Evolutionary conservation across 2,888 invertebrate genomes (phyloP), one percentile per base, ranked within the genome.

Genomic region (Zootermopsis nevadensis): DNA sequence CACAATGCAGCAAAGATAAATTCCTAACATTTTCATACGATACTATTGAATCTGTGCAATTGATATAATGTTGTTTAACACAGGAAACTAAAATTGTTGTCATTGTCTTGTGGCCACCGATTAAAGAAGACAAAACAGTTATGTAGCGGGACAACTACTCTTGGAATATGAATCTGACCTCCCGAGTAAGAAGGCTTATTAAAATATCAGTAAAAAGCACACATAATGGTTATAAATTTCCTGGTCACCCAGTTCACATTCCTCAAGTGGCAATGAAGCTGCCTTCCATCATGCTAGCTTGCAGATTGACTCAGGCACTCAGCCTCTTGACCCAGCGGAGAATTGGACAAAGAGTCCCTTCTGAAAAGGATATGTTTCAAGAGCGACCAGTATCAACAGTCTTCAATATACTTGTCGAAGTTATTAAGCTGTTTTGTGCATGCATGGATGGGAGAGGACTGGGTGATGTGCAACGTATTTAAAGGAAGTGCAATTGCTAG

Each of bases 231-330:
- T 48, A 15, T 19, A 8, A n/a, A 35, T n/a, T 74, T 74, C 22
- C 35, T 74, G n/a, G 38, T 74, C 74, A 74, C 74, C 74, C 74
- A 74, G 74, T 74, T 1, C n/a, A 74, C 15, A 74, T 74, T 74
- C 42, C 74, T 38, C 22, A 48, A 48, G 48, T 48, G 19, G 48
- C 15, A 19, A 48, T 48, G n/a, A 19, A 69, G 30, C 19, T 69
- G 22, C 69, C 60, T 22, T 69, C 35, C 74, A 74, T 74, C 74
- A 74, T 74, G 74, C 74, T 74, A 74, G 38, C 74, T 74, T 74
- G 74, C 74, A 74, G 74, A 74, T 42, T 74, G 38, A 38, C 38
- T n/a, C 74, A 38, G 33, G 31, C 74, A 38, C n/a, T 74, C 38
- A n/a, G 31, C 38, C 38, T 38, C 74, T 74, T 74, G 74, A 74